Conservation (phyloP, 2,888 invertebrate species). For the Philaethria dido region DNA sequence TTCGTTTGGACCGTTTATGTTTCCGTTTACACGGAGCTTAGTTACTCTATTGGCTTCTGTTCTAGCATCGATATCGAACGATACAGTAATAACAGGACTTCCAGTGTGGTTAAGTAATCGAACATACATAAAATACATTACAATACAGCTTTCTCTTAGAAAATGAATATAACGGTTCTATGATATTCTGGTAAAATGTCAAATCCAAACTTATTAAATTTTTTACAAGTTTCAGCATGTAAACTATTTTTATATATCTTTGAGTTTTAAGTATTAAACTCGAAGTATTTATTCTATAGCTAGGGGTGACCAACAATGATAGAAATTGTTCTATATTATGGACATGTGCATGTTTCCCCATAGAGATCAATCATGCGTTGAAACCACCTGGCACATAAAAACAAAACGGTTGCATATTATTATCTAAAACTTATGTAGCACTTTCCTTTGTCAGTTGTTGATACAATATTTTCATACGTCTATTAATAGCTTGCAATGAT, state of each 20-base stretch:
- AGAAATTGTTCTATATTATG: not conserved
- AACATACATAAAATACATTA: constrained; percentile 34
- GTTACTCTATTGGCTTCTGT: constrained; percentile 36
- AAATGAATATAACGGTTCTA: constrained; percentile 1
- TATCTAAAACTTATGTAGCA: not conserved
- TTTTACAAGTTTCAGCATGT: not conserved
- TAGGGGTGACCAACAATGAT: not conserved
- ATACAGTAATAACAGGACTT: constrained; percentile 35
- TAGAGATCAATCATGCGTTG: constrained; percentile 23
- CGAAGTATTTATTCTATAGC: not conserved
- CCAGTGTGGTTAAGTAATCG: constrained; percentile 38
- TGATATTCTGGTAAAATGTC: constrained; percentile 5
- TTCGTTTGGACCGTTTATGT: constrained; percentile 26
- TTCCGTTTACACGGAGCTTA: constrained; percentile 36
- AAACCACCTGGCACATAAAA: constrained; percentile 26
- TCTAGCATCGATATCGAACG: constrained; percentile 30
- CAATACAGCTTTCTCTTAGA: constrained; percentile 38
- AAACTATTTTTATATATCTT: not conserved
- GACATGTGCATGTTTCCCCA: not conserved
- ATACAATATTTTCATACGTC: not conserved
- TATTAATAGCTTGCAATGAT: not conserved
- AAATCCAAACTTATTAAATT: not conserved
- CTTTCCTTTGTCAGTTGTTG: not conserved
- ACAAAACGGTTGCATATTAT: not conserved
- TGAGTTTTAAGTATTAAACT: not conserved